Conservation (phyloP, 1,140 invertebrate species). For the Goniozus legneri region DNA sequence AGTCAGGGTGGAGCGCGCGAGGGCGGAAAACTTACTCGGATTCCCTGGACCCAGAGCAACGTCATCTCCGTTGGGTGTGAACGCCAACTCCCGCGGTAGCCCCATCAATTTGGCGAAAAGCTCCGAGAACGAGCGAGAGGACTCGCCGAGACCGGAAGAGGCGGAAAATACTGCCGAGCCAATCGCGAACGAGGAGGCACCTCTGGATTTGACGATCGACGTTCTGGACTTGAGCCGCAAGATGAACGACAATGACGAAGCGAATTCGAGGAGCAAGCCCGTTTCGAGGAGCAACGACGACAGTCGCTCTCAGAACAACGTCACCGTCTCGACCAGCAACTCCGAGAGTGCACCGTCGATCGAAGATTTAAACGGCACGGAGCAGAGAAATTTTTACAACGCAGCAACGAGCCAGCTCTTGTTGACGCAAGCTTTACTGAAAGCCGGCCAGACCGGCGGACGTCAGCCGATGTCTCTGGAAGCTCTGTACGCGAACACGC, state of each 20-base stretch:
- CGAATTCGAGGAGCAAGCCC: slow-evolving; percentile 7
- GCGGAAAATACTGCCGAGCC: too few relatives aligned
- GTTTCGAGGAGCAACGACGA: neutral
- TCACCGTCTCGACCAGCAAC: too few relatives aligned
- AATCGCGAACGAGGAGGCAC: slow-evolving; percentile 53
- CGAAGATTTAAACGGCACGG: too few relatives aligned
- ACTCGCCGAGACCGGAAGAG: too few relatives aligned
- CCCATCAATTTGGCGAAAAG: slow-evolving; percentile 40
- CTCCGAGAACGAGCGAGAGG: neutral
- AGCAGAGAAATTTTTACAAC: slow-evolving; percentile 51
- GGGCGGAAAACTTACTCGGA: too few relatives aligned
- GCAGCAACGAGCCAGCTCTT: slow-evolving; percentile 51
- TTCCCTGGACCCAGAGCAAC: too few relatives aligned
- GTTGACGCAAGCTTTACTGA: slow-evolving; percentile 60
- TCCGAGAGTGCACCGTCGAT: too few relatives aligned
- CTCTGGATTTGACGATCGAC: slow-evolving; percentile 76
- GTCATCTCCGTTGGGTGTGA: too few relatives aligned
- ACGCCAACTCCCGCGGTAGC: too few relatives aligned
- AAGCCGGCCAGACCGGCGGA: slow-evolving; percentile 48
- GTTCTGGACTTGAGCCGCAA: slow-evolving; percentile 87
- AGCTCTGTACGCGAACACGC: slow-evolving; percentile 57
- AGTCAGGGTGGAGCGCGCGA: too few relatives aligned
- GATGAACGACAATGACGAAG: slow-evolving; percentile 46
- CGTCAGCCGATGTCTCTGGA: slow-evolving; percentile 41
- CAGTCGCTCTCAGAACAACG: slow-evolving; percentile 7